These are phyloP conservation scores for Araneus ventricosus DNA, from an alignment of 1,140 invertebrate species.

Conservation along the genomic window DNA sequence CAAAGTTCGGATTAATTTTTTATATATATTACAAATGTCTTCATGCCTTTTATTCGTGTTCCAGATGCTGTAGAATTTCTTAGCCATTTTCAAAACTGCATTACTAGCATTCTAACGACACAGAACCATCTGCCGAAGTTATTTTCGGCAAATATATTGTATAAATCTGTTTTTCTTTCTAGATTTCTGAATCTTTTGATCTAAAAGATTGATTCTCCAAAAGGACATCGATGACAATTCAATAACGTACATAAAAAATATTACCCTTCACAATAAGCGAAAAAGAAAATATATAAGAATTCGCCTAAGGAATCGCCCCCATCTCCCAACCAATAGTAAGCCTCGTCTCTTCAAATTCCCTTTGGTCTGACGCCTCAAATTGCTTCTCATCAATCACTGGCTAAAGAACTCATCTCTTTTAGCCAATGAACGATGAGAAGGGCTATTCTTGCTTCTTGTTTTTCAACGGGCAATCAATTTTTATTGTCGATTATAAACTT, in stretches of 20 bases:
- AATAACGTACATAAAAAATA: slow-evolving; percentile 52
- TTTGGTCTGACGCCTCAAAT: slow-evolving; percentile 66
- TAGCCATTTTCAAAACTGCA: neutral
- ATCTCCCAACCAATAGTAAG: slow-evolving; percentile 19
- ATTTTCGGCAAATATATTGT: slow-evolving; percentile 11
- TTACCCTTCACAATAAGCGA: neutral
- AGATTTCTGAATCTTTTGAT: slow-evolving; percentile 11
- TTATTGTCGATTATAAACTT: slow-evolving; percentile 59
- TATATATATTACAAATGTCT: neutral
- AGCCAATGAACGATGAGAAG: slow-evolving; percentile 45
- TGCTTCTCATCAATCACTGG: slow-evolving; percentile 67
- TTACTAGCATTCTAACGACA: neutral
- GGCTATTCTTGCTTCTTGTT: slow-evolving; percentile 36
- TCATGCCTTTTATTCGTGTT: neutral
- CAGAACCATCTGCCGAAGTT: neutral
- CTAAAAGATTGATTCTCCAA: slow-evolving; percentile 1
- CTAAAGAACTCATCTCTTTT: slow-evolving; percentile 70
- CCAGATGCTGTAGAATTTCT: neutral
- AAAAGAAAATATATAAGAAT: slow-evolving; percentile 1
- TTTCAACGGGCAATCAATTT: slow-evolving; percentile 45
- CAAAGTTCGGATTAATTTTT: too few relatives aligned
- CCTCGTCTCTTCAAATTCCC: slow-evolving; percentile 59
- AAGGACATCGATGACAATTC: slow-evolving; percentile 37
- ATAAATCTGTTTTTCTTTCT: slow-evolving; percentile 9
- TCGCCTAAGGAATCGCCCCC: neutral